Conservation (phyloP, 1,140 invertebrate species). For the Bombus sylvicola region DNA sequence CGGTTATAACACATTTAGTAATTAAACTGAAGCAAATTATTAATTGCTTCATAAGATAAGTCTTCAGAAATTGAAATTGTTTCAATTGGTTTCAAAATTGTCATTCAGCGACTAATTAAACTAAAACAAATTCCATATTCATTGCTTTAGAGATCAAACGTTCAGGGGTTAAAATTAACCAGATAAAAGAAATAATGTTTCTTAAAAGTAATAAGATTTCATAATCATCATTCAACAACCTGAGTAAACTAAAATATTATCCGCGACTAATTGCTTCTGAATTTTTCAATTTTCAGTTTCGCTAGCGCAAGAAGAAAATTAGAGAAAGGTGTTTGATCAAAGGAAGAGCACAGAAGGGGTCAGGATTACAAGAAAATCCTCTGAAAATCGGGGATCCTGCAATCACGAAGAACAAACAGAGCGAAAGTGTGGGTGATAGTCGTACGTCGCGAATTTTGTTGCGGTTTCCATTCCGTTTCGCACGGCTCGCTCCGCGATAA, state of each 20-base stretch:
- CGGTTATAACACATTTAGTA: too few species aligned
- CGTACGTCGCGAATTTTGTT: background rate
- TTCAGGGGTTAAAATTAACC: too few species aligned
- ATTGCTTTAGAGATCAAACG: too few species aligned
- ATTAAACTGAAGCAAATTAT: too few species aligned
- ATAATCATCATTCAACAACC: background rate
- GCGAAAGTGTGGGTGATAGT: background rate
- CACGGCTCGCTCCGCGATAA: background rate
- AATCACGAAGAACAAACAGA: slow-evolving; percentile 16
- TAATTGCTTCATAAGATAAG: too few species aligned
- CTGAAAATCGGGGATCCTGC: background rate
- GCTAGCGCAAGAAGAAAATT: too few species aligned
- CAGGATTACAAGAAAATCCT: background rate
- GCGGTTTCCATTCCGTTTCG: background rate
- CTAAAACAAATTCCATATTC: background rate
- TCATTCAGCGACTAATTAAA: background rate
- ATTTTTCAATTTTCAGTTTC: background rate
- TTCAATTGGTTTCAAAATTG: background rate
- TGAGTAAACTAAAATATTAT: background rate
- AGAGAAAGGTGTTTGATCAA: too few species aligned
- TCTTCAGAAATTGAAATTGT: background rate
- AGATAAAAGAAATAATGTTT: too few species aligned
- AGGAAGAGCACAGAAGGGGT: too few species aligned
- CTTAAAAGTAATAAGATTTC: too few species aligned
- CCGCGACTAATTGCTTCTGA: background rate